Evolutionary conservation across 2,797 vertebrate genomes (phyloP).

Genomic region (Anguilla obscura): DNA sequence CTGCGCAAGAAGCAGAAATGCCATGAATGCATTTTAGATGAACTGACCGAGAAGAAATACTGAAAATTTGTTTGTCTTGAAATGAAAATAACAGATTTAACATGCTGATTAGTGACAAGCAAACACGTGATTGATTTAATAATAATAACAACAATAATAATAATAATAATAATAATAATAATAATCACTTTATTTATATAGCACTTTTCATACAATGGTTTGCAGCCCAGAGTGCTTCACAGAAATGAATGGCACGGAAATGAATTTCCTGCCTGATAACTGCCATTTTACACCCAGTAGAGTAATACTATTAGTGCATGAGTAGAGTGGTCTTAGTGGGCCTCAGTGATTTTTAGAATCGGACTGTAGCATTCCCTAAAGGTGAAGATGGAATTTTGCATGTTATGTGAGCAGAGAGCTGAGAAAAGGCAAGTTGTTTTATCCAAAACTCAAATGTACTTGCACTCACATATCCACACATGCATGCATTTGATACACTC

Average conservation of each 20-base stretch:
- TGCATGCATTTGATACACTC: neutral
- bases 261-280: neutral
- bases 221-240: no score
- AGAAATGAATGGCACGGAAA: neutral
- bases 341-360: neutral
- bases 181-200: no score
- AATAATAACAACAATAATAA: no score
- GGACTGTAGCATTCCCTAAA: neutral
- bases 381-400: neutral
- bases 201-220: no score
- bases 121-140: neutral
- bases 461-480: neutral
- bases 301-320: neutral
- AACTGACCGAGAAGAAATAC: neutral
- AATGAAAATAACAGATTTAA: constrained; percentile 14
- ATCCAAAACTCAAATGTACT: neutral
- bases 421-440: neutral
- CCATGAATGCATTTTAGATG: neutral
- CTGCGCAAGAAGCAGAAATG: neutral
- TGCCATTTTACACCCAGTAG: neutral
- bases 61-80: neutral
- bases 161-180: no score
- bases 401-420: neutral
- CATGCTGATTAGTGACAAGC: neutral
- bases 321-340: neutral